Conservation (phyloP, 2,797 vertebrate genomes). For the Neosilurus hyrtlii region DNA sequence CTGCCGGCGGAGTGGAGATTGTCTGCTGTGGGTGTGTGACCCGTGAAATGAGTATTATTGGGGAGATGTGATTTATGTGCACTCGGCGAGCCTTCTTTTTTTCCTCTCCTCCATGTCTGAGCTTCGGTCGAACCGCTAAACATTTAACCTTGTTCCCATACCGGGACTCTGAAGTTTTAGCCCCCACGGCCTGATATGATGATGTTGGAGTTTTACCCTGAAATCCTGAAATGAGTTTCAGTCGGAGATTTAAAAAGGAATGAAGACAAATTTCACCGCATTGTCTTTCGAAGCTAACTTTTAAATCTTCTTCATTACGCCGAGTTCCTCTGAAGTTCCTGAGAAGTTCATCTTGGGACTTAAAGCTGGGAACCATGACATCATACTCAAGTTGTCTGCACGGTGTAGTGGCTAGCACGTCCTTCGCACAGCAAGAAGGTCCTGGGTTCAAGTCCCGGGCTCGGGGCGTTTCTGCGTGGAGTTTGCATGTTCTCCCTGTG, state of each 20-base stretch:
- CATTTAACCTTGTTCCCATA: background rate
- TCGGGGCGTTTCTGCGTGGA: no score
- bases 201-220: background rate
- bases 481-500: no score
- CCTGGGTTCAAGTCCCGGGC: no score
- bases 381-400: no score
- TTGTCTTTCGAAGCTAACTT: no score
- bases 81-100: background rate
- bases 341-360: no score
- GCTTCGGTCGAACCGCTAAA: background rate
- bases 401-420: no score
- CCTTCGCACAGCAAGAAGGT: no score
- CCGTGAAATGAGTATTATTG: constrained; percentile 72
- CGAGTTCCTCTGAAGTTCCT: no score
- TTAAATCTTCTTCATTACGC: no score
- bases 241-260: background rate
- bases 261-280: background rate
- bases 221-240: background rate
- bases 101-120: constrained; percentile 7
- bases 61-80: constrained; percentile 64
- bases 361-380: no score
- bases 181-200: background rate
- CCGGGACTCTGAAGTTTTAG: constrained; percentile 11
- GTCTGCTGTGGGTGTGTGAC: constrained; percentile 64
- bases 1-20: constrained; percentile 58